Evolutionary conservation across 2,888 invertebrate genomes (phyloP), one percentile per base, ranked within the genome.

Genomic region (Carcina quercana): DNA sequence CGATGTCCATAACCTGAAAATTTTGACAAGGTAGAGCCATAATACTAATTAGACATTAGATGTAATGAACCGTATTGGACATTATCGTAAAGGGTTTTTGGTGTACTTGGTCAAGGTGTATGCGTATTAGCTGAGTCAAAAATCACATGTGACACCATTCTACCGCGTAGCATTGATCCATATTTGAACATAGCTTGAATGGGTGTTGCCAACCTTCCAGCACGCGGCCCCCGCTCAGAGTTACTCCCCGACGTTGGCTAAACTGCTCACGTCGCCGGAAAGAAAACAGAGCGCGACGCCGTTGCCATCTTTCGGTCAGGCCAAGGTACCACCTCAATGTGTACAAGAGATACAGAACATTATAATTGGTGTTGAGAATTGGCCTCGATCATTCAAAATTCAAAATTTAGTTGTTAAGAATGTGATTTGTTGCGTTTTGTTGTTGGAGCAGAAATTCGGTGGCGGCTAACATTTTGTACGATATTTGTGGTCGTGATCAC

Each of bases 231-330:
- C 75, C 50, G 86, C 90, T 49, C 82, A 83, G 75, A 88, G 90
- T 53, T 91, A 90, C 79, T 92, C 93, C 54, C 93, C 93, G 44
- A 93, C 93, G 52, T 86, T 93, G 70, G 93, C 93, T 46, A 87
- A 92, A 72, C 86, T 93, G 49, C 85, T 93, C 54, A 93, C 93
- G 44, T 92, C 92, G 37, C 86, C 86, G 55, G 86, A 86, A 65
- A 61, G 79, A 65, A 74, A 68, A 65, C 76, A 75, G 71, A 67
- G 64, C 59, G 61, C 73, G 52, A 59, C 74, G 48, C 55, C 76
- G 62, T 71, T 80, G 69, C 75, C 79, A 60, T 56, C 68, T 66
- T 80, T 72, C 79, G 82, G 78, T 82, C 82, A 80, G 82, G 83
- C 82, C 82, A 83, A 83, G 83, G 83, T 83, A 82, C 75, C 73